phyloP scores from a whole-genome alignment of 2,113 vertebrate genomes.

The Platysteira castanea region DNA sequence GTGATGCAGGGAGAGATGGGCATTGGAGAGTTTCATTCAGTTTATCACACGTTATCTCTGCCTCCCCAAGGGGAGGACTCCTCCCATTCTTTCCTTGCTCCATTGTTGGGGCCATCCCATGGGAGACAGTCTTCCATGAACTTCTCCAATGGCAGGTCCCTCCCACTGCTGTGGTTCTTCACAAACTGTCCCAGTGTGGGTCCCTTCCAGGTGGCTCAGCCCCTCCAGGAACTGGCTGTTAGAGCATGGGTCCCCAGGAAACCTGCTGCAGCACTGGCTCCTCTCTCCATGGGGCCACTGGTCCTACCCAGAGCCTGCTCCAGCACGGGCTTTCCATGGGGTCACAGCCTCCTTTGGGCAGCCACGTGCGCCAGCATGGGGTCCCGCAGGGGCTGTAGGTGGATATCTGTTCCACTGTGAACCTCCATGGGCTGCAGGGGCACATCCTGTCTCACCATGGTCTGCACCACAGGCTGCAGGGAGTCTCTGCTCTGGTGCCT shows the following conservation, averaged over 20 bases:
- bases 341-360: neutral
- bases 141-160: neutral
- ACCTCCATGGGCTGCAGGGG: rapidly evolving
- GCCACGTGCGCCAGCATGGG: rapidly evolving
- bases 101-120: rapidly evolving
- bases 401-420: neutral
- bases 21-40: neutral
- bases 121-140: neutral
- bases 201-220: neutral
- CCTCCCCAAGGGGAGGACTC: neutral
- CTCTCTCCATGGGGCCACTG: neutral
- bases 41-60: neutral
- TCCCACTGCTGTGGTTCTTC: neutral
- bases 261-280: neutral
- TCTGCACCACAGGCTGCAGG: rapidly evolving
- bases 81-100: neutral
- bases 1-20: too few species aligned
- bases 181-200: neutral
- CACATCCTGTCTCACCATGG: neutral
- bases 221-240: neutral
- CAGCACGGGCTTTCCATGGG: neutral
- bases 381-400: neutral
- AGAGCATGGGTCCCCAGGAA: neutral
- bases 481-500: rapidly evolving
- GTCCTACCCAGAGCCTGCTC: neutral